phyloP scores from a whole-genome alignment of 1,140 invertebrate genomes.

The Drosophila pandora region DNA sequence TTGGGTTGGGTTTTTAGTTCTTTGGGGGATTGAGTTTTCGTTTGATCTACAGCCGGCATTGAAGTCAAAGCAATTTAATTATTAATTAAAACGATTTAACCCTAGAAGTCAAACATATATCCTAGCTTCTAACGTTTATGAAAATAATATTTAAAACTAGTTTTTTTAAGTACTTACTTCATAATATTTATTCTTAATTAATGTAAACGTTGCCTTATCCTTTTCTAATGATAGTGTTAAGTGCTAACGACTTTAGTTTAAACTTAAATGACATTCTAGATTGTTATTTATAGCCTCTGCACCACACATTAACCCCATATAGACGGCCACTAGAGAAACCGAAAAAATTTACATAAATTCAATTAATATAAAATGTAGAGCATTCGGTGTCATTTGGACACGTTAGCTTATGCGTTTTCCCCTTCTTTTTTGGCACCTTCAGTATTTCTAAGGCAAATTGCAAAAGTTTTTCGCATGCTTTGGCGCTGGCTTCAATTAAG shows the following conservation, averaged over 20 bases:
- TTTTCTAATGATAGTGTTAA: constrained; percentile 29
- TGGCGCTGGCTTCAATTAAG: constrained; percentile 73
- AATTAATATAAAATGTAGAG: constrained; percentile 62
- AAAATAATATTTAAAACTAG: background rate
- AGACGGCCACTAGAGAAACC: constrained; percentile 27
- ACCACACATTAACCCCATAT: constrained; percentile 45
- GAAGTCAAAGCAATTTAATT: constrained; percentile 34
- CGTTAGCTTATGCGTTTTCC: constrained; percentile 28
- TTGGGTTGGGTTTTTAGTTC: constrained; percentile 42
- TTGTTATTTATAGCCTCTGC: constrained; percentile 41
- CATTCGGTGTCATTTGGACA: constrained; percentile 59
- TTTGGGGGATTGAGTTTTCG: constrained; percentile 47
- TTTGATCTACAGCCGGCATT: constrained; percentile 64
- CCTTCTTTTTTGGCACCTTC: constrained; percentile 63
- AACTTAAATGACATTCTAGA: constrained; percentile 43
- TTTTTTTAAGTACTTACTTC: background rate
- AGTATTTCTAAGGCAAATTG: constrained; percentile 54
- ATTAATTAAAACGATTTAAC: constrained; percentile 44
- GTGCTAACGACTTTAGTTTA: constrained; percentile 28
- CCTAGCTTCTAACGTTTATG: too few species aligned
- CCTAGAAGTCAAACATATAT: background rate
- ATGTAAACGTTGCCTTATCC: background rate
- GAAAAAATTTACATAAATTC: constrained; percentile 63
- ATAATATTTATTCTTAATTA: background rate
- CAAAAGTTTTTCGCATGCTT: constrained; percentile 76